A percentile compares a stretch with the other conserved stretches of the same genome.
phyloP scores from a whole-genome alignment of 2,113 vertebrate genomes.

The Lycaon pictus region DNA sequence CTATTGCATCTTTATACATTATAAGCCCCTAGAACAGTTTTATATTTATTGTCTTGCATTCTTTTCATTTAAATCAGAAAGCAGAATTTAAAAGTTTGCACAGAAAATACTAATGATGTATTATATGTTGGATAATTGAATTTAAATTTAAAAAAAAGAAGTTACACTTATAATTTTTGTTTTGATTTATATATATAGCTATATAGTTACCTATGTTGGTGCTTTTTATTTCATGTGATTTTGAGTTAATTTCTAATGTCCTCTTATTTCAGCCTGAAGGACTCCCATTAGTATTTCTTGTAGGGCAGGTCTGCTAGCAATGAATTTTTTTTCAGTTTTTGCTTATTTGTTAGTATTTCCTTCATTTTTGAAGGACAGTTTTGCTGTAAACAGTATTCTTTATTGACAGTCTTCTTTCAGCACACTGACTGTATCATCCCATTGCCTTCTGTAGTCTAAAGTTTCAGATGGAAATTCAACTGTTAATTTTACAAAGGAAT shows the following conservation, averaged over 20 bases:
- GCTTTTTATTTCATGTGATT: background rate
- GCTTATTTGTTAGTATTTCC: background rate
- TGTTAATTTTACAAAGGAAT: background rate
- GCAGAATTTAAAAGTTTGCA: background rate
- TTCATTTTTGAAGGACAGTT: background rate
- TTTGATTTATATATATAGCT: background rate
- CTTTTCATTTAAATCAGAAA: conserved; percentile 3
- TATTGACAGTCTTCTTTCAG: background rate
- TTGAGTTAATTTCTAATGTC: background rate
- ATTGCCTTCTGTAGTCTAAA: background rate
- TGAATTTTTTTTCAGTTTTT: background rate
- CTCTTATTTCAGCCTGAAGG: background rate
- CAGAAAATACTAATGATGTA: background rate
- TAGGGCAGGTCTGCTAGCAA: background rate
- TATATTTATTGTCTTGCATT: background rate
- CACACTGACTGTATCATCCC: background rate
- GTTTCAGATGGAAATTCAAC: background rate
- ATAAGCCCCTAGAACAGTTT: background rate
- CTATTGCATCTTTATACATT: background rate
- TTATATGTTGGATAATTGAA: background rate
- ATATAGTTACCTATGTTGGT: background rate
- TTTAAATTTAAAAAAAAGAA: no score
- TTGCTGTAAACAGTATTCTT: background rate
- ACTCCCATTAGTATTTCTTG: background rate
- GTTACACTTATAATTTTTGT: no score